A percentile compares a stretch with the other conserved stretches of the same genome.
Evolutionary conservation across 1,140 invertebrate species (phyloP).

Genomic region (Zaprionus kolodkinae): DNA sequence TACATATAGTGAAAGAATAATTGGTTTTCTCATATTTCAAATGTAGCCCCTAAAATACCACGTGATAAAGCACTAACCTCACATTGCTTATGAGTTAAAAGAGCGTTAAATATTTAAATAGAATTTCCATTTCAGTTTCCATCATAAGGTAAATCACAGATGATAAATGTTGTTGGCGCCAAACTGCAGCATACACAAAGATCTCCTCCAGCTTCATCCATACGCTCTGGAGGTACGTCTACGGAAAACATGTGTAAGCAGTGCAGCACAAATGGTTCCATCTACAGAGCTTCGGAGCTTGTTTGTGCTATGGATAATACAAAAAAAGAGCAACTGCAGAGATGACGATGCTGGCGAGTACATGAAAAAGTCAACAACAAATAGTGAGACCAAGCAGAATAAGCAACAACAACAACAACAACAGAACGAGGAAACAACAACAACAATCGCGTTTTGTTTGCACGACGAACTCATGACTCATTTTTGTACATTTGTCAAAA

Average conservation of each 20-base stretch:
- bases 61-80: no score
- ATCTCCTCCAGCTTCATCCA: background rate
- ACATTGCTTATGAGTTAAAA: background rate
- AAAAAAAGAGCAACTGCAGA: conserved; percentile 41
- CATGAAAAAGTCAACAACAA: conserved; percentile 79
- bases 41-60: no score
- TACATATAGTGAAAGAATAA: no score
- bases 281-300: conserved; percentile 56
- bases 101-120: background rate
- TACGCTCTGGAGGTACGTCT: background rate
- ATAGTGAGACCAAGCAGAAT: conserved; percentile 60
- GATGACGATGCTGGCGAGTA: conserved; percentile 46
- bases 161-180: conserved; percentile 62
- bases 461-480: conserved; percentile 80
- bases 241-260: conserved; percentile 71
- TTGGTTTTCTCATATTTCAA: no score
- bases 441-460: conserved; percentile 66
- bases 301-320: conserved; percentile 70
- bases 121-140: background rate
- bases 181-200: conserved; percentile 7
- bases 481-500: conserved; percentile 84
- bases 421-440: conserved; percentile 3
- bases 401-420: conserved; percentile 25
- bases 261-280: conserved; percentile 50
- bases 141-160: conserved; percentile 61